A percentile compares a stretch with the other conserved stretches of the same genome.
Conservation (phyloP, 2,113 vertebrate species). For the Cettia cetti region DNA sequence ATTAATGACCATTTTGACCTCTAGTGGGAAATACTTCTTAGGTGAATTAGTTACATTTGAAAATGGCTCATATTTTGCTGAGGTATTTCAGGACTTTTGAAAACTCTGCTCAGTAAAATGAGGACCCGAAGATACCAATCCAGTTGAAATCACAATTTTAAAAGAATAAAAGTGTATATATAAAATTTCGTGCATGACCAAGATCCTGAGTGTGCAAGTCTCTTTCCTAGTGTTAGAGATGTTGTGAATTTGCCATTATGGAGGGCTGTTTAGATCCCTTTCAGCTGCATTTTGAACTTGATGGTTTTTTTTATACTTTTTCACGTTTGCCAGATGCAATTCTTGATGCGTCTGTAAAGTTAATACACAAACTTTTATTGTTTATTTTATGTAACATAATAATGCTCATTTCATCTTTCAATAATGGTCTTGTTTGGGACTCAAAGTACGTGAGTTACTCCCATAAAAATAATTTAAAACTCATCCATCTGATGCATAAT, state of each 20-base stretch:
- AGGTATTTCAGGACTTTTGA: not conserved
- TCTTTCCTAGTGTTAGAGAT: not conserved
- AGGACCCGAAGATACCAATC: not conserved
- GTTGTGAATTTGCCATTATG: not conserved
- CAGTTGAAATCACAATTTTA: not conserved
- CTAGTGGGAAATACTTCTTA: not conserved
- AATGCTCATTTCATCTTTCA: not conserved
- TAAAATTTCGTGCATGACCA: not conserved
- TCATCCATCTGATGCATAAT: not conserved
- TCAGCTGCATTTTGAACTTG: not conserved
- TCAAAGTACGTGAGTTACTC: not conserved
- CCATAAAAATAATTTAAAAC: not conserved
- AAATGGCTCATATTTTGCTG: not conserved
- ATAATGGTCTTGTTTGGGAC: not conserved
- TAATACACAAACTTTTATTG: not conserved
- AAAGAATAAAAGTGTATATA: not conserved
- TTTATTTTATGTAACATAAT: not conserved
- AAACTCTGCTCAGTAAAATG: not conserved
- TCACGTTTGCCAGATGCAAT: not conserved
- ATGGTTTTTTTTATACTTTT: not conserved
- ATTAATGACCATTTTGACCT: not conserved
- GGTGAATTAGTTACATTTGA: not conserved
- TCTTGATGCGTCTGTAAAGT: not conserved
- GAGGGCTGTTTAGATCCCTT: not conserved
- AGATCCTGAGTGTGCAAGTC: not conserved